Base-by-base conservation (phyloP, 2,113 vertebrate genomes). In the Sorex araneus region DNA sequence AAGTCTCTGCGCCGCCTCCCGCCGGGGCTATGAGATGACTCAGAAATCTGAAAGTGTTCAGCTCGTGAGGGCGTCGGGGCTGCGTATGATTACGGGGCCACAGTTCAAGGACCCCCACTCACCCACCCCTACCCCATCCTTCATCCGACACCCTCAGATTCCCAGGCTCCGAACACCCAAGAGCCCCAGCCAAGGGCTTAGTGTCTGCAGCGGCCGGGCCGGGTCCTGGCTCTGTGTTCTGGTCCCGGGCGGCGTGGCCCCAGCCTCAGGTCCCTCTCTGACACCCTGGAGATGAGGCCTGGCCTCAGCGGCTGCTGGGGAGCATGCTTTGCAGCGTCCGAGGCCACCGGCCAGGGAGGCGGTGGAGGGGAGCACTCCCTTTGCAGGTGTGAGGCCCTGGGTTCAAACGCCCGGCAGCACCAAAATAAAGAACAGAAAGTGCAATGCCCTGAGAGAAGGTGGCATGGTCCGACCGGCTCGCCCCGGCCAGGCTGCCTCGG, bases 11-110 rank as follows among this genome's bases (percentile, higher is more conserved):
- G 2, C 36, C 1, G 8, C 45, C 63, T 69, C 43, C 77, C 83
- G 47, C n/a, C 57, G 18, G 57, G 57, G 18, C 23, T 60, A 54
- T 60, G 19, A 57, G 54, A 60, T 54, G 1, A 23, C 57, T 60
- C 18, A 60, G 57, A 60, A 27, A 40, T n/a, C 40, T 71, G 64
- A 87, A 89, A 90, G 77, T 50, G n/a, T 67, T 23, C 2, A 1
- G 1, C 64, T 66, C 34, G 23, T 28, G 36, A 5, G 12, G 36
- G 66, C 36, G 32, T 0, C 57, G 13, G 40, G 12, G 0, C 15
- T 11, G 7, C 47, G 36, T 27, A 0, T 2, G 50, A 40, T 18
- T n/a, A 21, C 0, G 0, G 47, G 0, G 66, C 8, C 60, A 25
- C 25, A 8, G 12, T 3, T 30, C 54, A 32, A 50, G 10, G 2